These are phyloP conservation scores for Cheilosia urbana DNA, from an alignment of 2,888 invertebrate species.

Conservation along the genomic window DNA sequence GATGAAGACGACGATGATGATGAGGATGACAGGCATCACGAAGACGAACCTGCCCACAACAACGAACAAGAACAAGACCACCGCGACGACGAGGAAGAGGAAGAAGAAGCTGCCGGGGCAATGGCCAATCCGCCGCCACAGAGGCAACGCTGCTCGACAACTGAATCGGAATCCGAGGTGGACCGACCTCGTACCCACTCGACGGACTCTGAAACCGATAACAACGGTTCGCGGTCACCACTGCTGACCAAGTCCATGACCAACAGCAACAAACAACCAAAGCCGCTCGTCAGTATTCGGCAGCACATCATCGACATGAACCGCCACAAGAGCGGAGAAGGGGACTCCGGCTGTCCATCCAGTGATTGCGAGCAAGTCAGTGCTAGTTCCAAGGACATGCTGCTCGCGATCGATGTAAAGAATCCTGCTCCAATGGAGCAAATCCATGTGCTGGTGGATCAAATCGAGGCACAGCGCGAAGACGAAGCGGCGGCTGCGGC, in stretches of 20 bases:
- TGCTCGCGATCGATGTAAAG: conserved; percentile 84
- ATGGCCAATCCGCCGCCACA: conserved; percentile 61
- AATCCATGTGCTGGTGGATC: conserved; percentile 41
- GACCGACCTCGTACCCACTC: conserved; percentile 79
- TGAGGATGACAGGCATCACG: neutral
- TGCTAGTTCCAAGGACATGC: conserved; percentile 89
- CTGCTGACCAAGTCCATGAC: conserved; percentile 84
- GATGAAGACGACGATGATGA: conserved; percentile 32
- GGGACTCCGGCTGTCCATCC: conserved; percentile 84
- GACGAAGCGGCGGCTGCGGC: conserved; percentile 80
- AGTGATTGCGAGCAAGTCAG: conserved; percentile 86
- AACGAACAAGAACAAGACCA: conserved; percentile 19
- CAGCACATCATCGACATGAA: conserved; percentile 70
- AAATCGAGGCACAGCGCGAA: conserved; percentile 76
- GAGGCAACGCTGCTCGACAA: conserved; percentile 73
- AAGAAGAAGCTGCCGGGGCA: conserved; percentile 45
- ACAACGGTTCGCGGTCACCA: conserved; percentile 89
- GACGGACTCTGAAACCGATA: conserved; percentile 88
- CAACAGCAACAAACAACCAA: conserved; percentile 56
- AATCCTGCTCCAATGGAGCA: conserved; percentile 77
- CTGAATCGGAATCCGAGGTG: conserved; percentile 77
- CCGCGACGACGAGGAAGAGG: conserved; percentile 31
- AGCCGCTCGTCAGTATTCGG: conserved; percentile 57
- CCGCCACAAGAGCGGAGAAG: conserved; percentile 81
- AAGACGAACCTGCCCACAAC: conserved; percentile 7